Evolutionary conservation across 2,113 vertebrate genomes (phyloP), one percentile per base, ranked within the genome.

Genomic region (Onychorhynchus coronatus): DNA sequence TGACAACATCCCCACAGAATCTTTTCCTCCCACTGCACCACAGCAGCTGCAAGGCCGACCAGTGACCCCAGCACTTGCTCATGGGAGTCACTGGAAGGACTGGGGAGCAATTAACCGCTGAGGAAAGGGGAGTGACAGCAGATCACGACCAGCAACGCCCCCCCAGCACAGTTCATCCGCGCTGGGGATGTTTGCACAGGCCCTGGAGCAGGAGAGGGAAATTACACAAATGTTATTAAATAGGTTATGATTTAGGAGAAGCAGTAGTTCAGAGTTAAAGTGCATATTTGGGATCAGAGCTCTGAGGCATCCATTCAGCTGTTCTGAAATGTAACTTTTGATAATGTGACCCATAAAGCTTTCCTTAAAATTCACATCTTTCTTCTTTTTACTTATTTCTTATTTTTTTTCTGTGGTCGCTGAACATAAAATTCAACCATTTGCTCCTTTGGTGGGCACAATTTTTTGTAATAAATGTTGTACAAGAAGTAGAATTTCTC

Each of bases 401-500:
- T 73, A 27, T 21, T 42, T 83, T 70, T 70, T 2, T 53, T 33
- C 14, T 21, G 56, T 1, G 4, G 49, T 33, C 39, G 88, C 67
- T 55, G 78, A 88, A 89, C 66, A 73, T 94, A 91, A 95, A 94
- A 91, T 77, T 59, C 89, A 90, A 53, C 62, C 55, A 68, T 93
- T 96, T 88, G 17, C 24, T 85, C 44, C 72, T 88, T 73, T 55
- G 67, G 71, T 33, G 30, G 62, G 55, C 50, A 71, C 9, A 4
- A 15, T 74, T 84, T 89, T 95, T 89, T 55, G 42, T 63, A 83
- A 88, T 76, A 94, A 95, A 80, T 92, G 85, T 83, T 88, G 88
- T 82, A 12, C 53, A 82, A 63, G 85, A 58, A 75, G 35, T 24
- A 72, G 72, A 77, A 85, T 67, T 85, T 83, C 88, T 84, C 33